Conservation (phyloP, 2,797 vertebrate genomes). For the Podarcis lilfordi region DNA sequence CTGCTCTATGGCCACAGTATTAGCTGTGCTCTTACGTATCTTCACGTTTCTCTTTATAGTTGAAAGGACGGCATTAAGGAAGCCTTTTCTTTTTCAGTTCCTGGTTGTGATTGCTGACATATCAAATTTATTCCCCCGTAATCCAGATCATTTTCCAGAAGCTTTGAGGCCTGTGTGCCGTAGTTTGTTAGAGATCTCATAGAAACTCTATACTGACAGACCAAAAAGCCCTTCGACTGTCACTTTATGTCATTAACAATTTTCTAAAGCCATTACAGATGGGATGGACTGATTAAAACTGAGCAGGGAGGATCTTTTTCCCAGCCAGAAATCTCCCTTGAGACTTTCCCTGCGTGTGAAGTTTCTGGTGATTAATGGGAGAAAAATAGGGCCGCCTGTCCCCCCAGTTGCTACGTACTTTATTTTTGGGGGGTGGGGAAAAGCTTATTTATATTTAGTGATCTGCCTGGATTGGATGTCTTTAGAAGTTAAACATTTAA, state of each 20-base stretch:
- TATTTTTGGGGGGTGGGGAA: constrained; percentile 67
- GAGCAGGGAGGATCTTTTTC: constrained; percentile 82
- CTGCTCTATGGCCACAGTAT: constrained; percentile 64
- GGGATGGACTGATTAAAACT: constrained; percentile 81
- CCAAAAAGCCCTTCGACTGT: constrained; percentile 80
- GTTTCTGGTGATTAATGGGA: constrained; percentile 81
- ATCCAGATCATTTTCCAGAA: constrained; percentile 81
- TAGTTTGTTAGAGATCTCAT: constrained; percentile 78
- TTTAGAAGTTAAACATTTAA: constrained; percentile 63
- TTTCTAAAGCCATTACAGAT: constrained; percentile 86
- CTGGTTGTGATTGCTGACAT: constrained; percentile 74
- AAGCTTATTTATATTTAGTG: constrained; percentile 71
- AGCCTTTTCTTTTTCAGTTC: constrained; percentile 77
- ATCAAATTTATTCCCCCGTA: constrained; percentile 81
- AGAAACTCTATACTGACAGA: constrained; percentile 79
- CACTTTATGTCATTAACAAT: constrained; percentile 86
- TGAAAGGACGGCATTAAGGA: constrained; percentile 77
- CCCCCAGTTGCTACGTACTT: constrained; percentile 66
- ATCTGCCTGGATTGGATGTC: constrained; percentile 50
- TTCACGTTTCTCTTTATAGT: constrained; percentile 70
- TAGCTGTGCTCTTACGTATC: constrained; percentile 58
- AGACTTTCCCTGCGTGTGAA: constrained; percentile 77
- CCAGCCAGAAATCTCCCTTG: constrained; percentile 82
- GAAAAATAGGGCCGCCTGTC: constrained; percentile 72
- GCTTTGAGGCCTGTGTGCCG: constrained; percentile 73